These are phyloP conservation scores for Caranx melampygus DNA, from an alignment of 2,113 vertebrate genomes.

Conservation along the genomic window DNA sequence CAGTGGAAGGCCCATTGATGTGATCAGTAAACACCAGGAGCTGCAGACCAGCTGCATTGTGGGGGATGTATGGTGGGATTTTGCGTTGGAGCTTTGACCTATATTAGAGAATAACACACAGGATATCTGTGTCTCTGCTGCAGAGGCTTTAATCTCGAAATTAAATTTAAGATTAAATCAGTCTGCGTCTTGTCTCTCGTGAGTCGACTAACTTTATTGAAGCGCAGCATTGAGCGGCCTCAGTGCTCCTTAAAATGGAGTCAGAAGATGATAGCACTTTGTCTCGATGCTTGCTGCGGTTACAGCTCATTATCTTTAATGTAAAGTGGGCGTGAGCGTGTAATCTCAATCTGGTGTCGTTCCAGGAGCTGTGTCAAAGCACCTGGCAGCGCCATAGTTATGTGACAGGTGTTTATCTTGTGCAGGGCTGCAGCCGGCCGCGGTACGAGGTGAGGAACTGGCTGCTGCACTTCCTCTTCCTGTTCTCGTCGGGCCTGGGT, in stretches of 20 bases:
- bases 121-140: not conserved
- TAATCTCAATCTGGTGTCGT: not conserved
- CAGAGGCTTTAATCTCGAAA: not conserved
- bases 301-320: not conserved
- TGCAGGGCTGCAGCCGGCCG: constrained; percentile 72
- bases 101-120: not conserved
- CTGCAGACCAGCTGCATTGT: not conserved
- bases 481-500: constrained; percentile 89
- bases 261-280: not conserved
- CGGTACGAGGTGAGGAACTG: constrained; percentile 91
- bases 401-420: not conserved
- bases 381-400: not conserved
- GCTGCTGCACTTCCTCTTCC: constrained; percentile 92
- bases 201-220: not conserved
- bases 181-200: not conserved
- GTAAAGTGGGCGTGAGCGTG: not conserved
- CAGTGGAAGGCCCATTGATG: not conserved
- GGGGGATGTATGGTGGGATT: not conserved
- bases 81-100: not conserved
- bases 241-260: not conserved
- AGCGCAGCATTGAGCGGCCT: not conserved
- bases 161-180: not conserved
- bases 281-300: not conserved
- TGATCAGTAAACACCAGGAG: too few relatives aligned
- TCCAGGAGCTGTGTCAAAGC: not conserved